phyloP scores from a whole-genome alignment of 2,797 vertebrate genomes.

The Apogon hyalosoma region DNA sequence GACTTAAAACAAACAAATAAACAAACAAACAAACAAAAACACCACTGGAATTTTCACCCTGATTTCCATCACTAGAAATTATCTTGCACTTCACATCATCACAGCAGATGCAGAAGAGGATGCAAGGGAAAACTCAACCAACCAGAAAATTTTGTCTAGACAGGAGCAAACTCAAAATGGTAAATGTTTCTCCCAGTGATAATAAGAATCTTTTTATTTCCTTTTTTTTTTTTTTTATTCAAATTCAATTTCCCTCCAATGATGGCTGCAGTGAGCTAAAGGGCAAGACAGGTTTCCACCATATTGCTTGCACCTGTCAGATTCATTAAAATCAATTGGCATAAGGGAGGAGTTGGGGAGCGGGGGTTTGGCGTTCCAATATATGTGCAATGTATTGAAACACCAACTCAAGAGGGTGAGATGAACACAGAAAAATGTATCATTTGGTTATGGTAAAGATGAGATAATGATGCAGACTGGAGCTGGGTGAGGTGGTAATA shows the following conservation, averaged over 20 bases:
- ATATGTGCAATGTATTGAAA: slow-evolving; percentile 30
- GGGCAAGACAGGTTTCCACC: slow-evolving; percentile 67
- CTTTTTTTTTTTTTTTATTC: background rate
- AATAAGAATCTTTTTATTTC: slow-evolving; percentile 30
- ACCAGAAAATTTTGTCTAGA: background rate
- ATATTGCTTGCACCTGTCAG: slow-evolving; percentile 76
- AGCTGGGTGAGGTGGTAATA: background rate
- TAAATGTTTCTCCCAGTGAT: background rate
- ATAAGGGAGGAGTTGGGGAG: slow-evolving; percentile 18
- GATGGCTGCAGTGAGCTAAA: slow-evolving; percentile 48
- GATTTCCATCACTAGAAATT: background rate
- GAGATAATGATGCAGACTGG: slow-evolving; percentile 1
- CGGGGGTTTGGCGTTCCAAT: background rate
- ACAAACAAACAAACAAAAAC: background rate
- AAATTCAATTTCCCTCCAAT: slow-evolving; percentile 43
- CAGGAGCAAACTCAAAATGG: slow-evolving; percentile 14
- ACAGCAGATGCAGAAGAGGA: slow-evolving; percentile 4
- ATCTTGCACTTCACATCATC: slow-evolving; percentile 3
- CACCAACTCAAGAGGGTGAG: background rate
- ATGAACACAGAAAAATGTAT: background rate
- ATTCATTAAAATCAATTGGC: slow-evolving; percentile 61
- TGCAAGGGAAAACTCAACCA: slow-evolving; percentile 12
- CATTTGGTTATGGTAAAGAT: background rate
- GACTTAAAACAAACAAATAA: slow-evolving; percentile 6
- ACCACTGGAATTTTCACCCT: slow-evolving; percentile 1